phyloP scores from a whole-genome alignment of 2,113 vertebrate species.

The Dicentrarchus labrax region DNA sequence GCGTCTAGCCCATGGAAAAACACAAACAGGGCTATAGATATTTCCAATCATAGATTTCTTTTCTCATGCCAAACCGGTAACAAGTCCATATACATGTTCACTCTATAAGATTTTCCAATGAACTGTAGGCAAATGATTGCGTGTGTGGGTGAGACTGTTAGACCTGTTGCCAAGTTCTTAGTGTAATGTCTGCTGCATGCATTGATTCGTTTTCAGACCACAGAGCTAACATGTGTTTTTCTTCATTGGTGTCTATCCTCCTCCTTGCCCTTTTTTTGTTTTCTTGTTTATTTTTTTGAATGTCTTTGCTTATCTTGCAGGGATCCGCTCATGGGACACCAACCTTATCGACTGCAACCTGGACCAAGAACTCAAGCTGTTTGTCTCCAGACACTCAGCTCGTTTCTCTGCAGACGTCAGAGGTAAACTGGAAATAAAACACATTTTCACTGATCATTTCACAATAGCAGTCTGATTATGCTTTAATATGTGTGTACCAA shows the following conservation, averaged over 20 bases:
- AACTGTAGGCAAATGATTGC: conserved; percentile 19
- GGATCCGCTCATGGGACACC: conserved; percentile 98
- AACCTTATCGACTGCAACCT: conserved; percentile 95
- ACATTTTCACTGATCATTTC: not conserved
- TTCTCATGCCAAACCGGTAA: conserved; percentile 46
- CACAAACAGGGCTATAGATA: conserved; percentile 66
- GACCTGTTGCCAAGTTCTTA: conserved; percentile 13
- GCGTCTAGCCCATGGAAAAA: conserved; percentile 21
- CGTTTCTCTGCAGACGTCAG: conserved; percentile 95
- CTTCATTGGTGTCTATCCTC: not conserved
- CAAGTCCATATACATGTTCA: conserved; percentile 21
- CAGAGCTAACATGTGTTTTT: not conserved
- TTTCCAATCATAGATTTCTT: conserved; percentile 77
- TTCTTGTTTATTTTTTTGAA: not conserved
- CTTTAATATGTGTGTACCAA: not conserved
- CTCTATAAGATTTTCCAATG: conserved; percentile 26
- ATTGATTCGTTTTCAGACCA: conserved; percentile 16
- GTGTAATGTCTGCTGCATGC: not conserved
- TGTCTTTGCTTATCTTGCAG: conserved; percentile 78
- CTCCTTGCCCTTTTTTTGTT: not conserved
- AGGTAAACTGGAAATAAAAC: conserved; percentile 85
- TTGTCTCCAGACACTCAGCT: conserved; percentile 97
- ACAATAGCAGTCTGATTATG: not conserved
- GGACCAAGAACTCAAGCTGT: conserved; percentile 98
- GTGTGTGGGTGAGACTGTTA: conserved; percentile 6